Percentiles rank a stretch among this genome's conserved stretches.
Conservation (phyloP, 2,113 vertebrate genomes). For the Piprites chloris region DNA sequence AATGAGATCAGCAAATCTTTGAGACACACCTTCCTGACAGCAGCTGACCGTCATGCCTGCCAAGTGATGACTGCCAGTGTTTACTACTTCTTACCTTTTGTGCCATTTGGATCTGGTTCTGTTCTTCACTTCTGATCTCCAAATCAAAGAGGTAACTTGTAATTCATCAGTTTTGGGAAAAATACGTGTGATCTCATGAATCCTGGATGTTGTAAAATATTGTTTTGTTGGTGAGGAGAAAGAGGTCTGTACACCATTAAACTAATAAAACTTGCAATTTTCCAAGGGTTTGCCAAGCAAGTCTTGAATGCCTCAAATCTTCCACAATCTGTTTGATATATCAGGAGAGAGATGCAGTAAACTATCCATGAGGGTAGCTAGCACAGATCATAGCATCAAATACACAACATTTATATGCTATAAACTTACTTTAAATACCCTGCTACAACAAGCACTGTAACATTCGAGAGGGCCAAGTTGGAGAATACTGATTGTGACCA, state of each 20-base stretch:
- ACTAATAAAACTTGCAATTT: conserved; percentile 32
- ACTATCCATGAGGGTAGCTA: neutral
- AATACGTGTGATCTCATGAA: conserved; percentile 56
- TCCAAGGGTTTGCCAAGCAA: conserved; percentile 51
- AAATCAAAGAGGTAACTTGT: conserved; percentile 5
- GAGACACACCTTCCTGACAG: neutral
- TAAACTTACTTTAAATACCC: conserved; percentile 35
- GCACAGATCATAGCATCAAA: neutral
- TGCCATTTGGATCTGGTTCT: neutral
- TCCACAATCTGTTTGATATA: conserved; percentile 31
- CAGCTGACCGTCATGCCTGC: neutral
- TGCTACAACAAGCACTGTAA: conserved; percentile 19
- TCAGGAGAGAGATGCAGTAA: conserved; percentile 30
- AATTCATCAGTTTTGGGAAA: conserved; percentile 26
- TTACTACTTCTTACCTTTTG: neutral
- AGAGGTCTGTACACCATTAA: conserved; percentile 48
- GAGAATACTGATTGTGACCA: conserved; percentile 17
- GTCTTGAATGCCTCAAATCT: conserved; percentile 13
- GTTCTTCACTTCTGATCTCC: neutral
- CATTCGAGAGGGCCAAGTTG: conserved; percentile 17
- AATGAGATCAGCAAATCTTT: neutral
- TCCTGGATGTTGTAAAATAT: conserved; percentile 42
- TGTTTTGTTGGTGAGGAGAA: conserved; percentile 8
- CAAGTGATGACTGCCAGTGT: neutral
- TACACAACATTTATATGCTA: neutral